Percentiles rank a stretch among this genome's conserved stretches.
Conservation (phyloP, 2,888 invertebrate species). For the Hydriomena furcata region DNA sequence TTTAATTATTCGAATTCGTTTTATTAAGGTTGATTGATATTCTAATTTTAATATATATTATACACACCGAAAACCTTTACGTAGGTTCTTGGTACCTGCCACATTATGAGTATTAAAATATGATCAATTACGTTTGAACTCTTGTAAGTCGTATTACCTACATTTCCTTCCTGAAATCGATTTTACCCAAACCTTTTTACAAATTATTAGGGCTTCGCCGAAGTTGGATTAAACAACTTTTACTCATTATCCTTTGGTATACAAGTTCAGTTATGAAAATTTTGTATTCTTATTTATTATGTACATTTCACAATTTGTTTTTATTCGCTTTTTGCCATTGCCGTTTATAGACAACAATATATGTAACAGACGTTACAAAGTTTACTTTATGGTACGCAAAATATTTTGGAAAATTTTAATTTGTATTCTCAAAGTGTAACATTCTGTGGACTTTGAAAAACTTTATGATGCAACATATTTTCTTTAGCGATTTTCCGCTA, state of each 20-base stretch:
- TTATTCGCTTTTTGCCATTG: background rate
- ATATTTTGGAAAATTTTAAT: too few relatives aligned
- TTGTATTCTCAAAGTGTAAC: background rate
- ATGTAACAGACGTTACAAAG: too few relatives aligned
- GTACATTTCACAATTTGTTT: background rate
- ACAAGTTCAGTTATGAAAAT: constrained; percentile 19
- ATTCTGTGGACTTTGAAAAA: background rate
- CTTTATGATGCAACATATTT: constrained; percentile 17
- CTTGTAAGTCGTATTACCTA: constrained; percentile 19
- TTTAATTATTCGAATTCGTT: too few relatives aligned
- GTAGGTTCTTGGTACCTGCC: background rate
- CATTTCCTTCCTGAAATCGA: constrained; percentile 17
- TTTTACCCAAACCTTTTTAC: constrained; percentile 26
- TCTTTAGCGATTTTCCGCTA: constrained; percentile 14
- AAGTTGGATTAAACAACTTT: constrained; percentile 26
- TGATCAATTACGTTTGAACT: constrained; percentile 18
- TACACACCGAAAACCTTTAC: too few relatives aligned
- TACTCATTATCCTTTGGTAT: constrained; percentile 19
- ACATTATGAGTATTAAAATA: constrained; percentile 8
- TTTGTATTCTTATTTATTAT: constrained; percentile 4
- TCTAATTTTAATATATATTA: too few relatives aligned
- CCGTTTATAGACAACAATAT: too few relatives aligned
- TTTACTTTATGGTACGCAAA: too few relatives aligned
- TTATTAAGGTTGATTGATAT: too few relatives aligned
- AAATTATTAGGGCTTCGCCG: constrained; percentile 22